phyloP scores from a whole-genome alignment of 2,888 invertebrate species.

The Cataglyphis livida region DNA sequence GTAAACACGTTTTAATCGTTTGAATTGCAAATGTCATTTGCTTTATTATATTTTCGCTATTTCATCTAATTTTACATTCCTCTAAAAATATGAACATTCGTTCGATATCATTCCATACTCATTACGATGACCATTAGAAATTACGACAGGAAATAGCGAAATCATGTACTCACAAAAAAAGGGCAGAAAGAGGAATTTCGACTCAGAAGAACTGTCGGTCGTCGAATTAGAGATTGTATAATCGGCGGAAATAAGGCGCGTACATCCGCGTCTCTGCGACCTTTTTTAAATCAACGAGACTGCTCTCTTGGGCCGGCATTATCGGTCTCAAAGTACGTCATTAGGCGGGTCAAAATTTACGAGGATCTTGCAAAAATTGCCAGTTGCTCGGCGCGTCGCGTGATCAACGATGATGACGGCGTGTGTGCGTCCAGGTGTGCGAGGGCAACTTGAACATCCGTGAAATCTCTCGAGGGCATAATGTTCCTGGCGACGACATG shows the following conservation, averaged over 20 bases:
- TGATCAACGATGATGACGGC: constrained; percentile 60
- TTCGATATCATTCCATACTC: not conserved
- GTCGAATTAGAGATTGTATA: constrained; percentile 38
- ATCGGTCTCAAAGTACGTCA: constrained; percentile 54
- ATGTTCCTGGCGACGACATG: not conserved
- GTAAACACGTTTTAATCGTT: not conserved
- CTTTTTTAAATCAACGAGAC: constrained; percentile 47
- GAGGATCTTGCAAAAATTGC: constrained; percentile 58
- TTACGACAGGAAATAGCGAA: constrained; percentile 46
- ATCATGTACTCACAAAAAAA: constrained; percentile 33
- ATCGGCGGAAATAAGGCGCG: constrained; percentile 52
- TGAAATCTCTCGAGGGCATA: constrained; percentile 37
- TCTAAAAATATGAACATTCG: not conserved
- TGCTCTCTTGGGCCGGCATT: constrained; percentile 34
- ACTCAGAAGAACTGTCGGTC: not conserved
- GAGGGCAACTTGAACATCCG: constrained; percentile 34
- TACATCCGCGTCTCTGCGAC: constrained; percentile 24
- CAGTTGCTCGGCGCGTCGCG: constrained; percentile 56
- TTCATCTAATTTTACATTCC: too few species aligned
- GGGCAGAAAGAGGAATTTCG: constrained; percentile 28
- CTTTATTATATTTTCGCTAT: too few species aligned
- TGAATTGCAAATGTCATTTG: not conserved
- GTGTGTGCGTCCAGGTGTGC: constrained; percentile 11
- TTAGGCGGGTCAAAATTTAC: constrained; percentile 56
- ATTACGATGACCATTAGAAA: constrained; percentile 14